A percentile compares a stretch with the other conserved stretches of the same genome.
Evolutionary conservation across 2,888 invertebrate species (phyloP).

Genomic region (Chalcis sispes): DNA sequence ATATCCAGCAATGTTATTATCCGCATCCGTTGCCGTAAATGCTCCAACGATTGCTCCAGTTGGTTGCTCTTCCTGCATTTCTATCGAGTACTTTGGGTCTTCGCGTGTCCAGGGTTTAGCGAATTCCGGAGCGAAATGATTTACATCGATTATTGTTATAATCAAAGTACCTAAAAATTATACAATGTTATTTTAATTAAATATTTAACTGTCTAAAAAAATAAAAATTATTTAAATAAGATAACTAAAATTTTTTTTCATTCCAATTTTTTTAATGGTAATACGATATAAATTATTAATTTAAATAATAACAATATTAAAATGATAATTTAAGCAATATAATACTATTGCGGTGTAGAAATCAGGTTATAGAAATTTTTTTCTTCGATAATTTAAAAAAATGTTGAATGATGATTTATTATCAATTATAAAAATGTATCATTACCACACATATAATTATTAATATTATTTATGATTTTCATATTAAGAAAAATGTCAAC

Average conservation of each 20-base stretch:
- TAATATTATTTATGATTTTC: no score
- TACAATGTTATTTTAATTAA: neutral
- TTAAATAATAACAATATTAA: no score
- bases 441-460: no score
- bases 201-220: no score
- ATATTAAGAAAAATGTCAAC: no score
- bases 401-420: no score
- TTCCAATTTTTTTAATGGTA: neutral
- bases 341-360: no score
- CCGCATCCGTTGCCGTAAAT: conserved; percentile 87
- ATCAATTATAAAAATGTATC: no score
- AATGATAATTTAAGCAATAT: no score
- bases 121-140: conserved; percentile 81
- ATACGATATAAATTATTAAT: neutral
- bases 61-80: conserved; percentile 89
- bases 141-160: conserved; percentile 80
- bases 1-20: conserved; percentile 89
- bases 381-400: no score
- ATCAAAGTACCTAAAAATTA: conserved; percentile 79
- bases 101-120: conserved; percentile 84
- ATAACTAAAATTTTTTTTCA: no score
- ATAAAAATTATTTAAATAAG: neutral
- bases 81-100: conserved; percentile 81
- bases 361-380: no score
- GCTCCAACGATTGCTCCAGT: conserved; percentile 86